These are phyloP conservation scores for Bellardia bayeri DNA, from an alignment of 2,888 invertebrate species.

Conservation along the genomic window DNA sequence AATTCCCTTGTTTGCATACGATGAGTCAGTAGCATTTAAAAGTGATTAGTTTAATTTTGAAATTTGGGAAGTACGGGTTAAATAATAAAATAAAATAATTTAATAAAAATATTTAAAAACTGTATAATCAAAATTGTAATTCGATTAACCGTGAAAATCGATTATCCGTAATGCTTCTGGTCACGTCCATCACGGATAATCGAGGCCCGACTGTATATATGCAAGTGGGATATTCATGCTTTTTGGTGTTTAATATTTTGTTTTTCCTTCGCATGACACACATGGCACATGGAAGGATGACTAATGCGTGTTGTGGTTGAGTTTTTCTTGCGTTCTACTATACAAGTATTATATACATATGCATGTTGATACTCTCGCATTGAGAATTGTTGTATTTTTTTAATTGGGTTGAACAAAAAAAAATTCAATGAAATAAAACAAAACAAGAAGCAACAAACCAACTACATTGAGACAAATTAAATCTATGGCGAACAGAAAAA, in stretches of 20 bases:
- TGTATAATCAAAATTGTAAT: too few species aligned
- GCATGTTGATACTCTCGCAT: conserved; percentile 30
- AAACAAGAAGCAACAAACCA: background rate
- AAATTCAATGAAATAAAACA: conserved; percentile 30
- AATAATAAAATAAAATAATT: too few species aligned
- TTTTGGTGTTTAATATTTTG: conserved; percentile 17
- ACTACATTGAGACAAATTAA: conserved; percentile 27
- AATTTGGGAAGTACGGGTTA: too few species aligned
- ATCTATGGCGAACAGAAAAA: conserved; percentile 15
- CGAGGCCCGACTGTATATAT: too few species aligned
- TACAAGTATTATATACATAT: conserved; percentile 13
- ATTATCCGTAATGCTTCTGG: too few species aligned
- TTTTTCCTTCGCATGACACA: background rate
- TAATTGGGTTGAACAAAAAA: conserved; percentile 37
- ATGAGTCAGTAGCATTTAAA: too few species aligned
- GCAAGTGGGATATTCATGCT: conserved; percentile 8
- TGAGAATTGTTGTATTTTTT: conserved; percentile 35
- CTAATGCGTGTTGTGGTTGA: conserved; percentile 62
- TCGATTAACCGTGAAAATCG: too few species aligned
- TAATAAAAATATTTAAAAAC: too few species aligned
- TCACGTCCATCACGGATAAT: too few species aligned
- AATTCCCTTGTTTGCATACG: too few species aligned
- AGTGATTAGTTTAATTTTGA: too few species aligned
- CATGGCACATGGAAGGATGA: conserved; percentile 42
- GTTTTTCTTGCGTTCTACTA: conserved; percentile 16